phyloP scores from a whole-genome alignment of 2,888 invertebrate species.

The Crematogaster levior region DNA sequence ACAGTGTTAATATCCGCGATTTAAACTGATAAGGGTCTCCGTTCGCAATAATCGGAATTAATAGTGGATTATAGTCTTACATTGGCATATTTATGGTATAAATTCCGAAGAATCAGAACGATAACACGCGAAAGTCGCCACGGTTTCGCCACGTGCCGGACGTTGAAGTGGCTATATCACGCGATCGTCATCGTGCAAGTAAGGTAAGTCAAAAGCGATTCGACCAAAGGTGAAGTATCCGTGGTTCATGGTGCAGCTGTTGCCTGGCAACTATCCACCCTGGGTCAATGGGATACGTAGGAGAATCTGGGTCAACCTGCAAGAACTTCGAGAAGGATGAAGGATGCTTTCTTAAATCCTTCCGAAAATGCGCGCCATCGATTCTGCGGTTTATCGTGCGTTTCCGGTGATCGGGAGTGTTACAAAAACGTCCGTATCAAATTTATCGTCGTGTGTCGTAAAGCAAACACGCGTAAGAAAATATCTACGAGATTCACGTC shows the following conservation, averaged over 20 bases:
- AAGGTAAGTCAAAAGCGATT: constrained; percentile 12
- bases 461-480: constrained; percentile 10
- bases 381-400: neutral
- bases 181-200: constrained; percentile 7
- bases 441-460: neutral
- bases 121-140: neutral
- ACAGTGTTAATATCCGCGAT: constrained; percentile 3
- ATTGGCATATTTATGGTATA: neutral
- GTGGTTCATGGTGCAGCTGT: constrained; percentile 74
- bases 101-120: neutral
- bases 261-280: constrained; percentile 79
- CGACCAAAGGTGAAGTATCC: constrained; percentile 40
- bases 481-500: neutral
- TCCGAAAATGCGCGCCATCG: constrained; percentile 29
- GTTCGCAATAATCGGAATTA: neutral
- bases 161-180: neutral
- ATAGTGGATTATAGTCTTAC: neutral
- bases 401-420: neutral
- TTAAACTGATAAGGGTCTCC: neutral
- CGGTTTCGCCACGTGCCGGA: neutral
- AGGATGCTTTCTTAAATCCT: constrained; percentile 59
- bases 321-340: constrained; percentile 62
- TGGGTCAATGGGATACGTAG: constrained; percentile 80
- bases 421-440: constrained; percentile 3
- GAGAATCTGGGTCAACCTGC: constrained; percentile 79